Evolutionary conservation across 2,888 invertebrate species (phyloP).

Genomic region (Heliconius cydno): DNA sequence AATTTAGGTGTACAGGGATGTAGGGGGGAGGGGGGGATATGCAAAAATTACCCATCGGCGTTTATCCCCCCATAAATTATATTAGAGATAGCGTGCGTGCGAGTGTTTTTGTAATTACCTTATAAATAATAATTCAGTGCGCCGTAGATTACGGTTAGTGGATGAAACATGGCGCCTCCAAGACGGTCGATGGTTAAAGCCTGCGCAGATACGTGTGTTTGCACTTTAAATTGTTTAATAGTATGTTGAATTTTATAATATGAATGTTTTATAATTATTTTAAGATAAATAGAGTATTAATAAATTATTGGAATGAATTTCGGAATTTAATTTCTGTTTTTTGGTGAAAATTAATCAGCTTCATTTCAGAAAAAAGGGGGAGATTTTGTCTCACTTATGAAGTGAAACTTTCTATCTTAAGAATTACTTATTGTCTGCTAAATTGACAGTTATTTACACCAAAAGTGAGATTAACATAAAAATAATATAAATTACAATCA

Average conservation of each 20-base stretch:
- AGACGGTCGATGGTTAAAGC: conserved; percentile 35
- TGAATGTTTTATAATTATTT: background rate
- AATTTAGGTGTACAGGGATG: conserved; percentile 64
- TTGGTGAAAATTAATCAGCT: background rate
- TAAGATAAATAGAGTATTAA: background rate
- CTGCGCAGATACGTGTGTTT: conserved; percentile 20
- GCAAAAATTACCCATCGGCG: conserved; percentile 76
- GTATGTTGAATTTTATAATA: background rate
- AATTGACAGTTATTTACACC: no score
- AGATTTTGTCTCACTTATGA: no score
- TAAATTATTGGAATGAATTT: background rate
- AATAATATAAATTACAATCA: no score
- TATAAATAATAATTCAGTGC: conserved; percentile 81
- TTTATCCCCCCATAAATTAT: conserved; percentile 81
- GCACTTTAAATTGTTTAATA: background rate
- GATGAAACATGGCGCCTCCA: conserved; percentile 67
- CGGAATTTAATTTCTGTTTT: background rate
- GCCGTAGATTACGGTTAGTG: conserved; percentile 78
- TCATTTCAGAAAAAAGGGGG: no score
- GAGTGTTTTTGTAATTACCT: conserved; percentile 82
- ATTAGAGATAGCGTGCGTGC: conserved; percentile 77
- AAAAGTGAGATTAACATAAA: no score
- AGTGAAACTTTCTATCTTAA: no score
- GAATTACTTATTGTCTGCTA: no score
- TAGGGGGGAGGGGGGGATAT: conserved; percentile 57